Evolutionary conservation across 2,888 invertebrate genomes (phyloP).

Genomic region (Odontomyia ornata): DNA sequence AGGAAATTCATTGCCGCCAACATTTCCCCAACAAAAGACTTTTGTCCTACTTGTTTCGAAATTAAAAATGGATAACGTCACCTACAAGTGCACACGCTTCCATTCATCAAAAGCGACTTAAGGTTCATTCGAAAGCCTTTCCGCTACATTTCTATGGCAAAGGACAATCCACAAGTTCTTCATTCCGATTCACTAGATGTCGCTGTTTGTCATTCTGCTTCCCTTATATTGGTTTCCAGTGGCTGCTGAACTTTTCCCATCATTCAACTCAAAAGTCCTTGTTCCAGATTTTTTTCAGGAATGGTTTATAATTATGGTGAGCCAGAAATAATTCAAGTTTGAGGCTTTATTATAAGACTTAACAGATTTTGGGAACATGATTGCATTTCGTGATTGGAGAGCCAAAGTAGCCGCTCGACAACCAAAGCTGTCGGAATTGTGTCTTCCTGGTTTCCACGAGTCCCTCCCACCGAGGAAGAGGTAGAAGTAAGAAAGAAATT

Average conservation of each 20-base stretch:
- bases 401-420: background rate
- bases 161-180: no score
- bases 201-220: no score
- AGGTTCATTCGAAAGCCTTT: background rate
- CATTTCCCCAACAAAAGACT: background rate
- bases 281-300: no score
- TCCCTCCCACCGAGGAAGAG: background rate
- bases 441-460: background rate
- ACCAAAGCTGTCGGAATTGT: no score
- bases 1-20: background rate
- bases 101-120: slow-evolving; percentile 2
- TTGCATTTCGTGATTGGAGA: background rate
- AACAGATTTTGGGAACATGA: background rate
- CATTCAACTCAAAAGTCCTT: no score
- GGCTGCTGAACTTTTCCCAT: no score
- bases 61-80: background rate
- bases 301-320: no score
- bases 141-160: no score
- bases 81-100: slow-evolving; percentile 1
- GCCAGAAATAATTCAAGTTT: background rate
- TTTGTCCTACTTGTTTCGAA: background rate
- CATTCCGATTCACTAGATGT: no score
- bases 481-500: background rate
- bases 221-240: no score
- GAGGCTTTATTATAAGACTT: background rate